These are phyloP conservation scores for Azemiops feae DNA, from an alignment of 2,113 vertebrate genomes.

Conservation along the genomic window DNA sequence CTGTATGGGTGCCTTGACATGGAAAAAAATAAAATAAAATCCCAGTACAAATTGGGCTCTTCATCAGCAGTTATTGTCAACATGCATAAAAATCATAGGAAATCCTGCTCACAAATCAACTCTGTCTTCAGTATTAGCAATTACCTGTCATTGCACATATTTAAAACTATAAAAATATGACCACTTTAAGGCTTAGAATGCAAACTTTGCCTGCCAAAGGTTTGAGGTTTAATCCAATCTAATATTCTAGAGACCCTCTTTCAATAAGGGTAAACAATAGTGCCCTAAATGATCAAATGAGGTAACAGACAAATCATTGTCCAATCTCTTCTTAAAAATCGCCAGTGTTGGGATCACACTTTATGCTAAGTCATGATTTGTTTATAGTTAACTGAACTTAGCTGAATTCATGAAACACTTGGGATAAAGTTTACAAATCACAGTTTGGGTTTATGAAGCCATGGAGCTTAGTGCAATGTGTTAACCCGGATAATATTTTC, in stretches of 20 bases:
- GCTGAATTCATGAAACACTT: not conserved
- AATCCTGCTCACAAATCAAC: not conserved
- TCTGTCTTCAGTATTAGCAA: not conserved
- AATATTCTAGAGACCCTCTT: not conserved
- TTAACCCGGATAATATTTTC: not conserved
- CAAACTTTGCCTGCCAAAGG: not conserved
- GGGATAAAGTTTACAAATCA: not conserved
- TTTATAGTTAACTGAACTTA: not conserved
- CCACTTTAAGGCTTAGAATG: not conserved
- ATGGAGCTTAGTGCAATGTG: not conserved
- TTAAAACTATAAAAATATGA: not conserved
- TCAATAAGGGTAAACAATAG: not conserved
- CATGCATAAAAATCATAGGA: not conserved
- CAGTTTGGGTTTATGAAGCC: not conserved
- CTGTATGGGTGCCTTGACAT: not conserved
- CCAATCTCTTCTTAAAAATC: not conserved
- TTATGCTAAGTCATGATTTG: not conserved
- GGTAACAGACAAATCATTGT: not conserved
- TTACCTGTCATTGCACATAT: not conserved
- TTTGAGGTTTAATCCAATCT: not conserved
- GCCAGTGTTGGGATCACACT: not conserved
- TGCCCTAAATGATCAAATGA: not conserved
- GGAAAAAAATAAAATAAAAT: not conserved
- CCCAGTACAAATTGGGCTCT: not conserved
- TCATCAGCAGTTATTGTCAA: not conserved